Evolutionary conservation across 2,888 invertebrate species (phyloP), one percentile per base, ranked within the genome.

Genomic region (Prosopocoilus inquinatus): DNA sequence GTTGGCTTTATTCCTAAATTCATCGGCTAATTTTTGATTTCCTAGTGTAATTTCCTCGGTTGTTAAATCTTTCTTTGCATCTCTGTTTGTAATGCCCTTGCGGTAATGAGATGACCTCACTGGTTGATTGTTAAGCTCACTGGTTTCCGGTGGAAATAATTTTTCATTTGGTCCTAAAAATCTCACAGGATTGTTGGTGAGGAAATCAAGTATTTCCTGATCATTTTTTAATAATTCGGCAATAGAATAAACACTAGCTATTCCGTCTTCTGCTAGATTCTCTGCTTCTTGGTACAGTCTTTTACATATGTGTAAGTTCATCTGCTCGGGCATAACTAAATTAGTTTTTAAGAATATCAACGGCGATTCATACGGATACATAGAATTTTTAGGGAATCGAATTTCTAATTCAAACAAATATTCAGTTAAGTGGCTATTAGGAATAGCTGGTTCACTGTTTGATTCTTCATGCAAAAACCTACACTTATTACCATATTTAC

Each of bases 291-390:
- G 80, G 60, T 87, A 78, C 44, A 91, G 76, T 64, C 83, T 80
- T 54, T 84, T 81, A 2, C 84, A 85, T 60, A 91, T 81, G 69
- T 85, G 84, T 47, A 91, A 75, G 61, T 84, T 84, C 16, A 85
- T 79, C 55, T 84, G 74, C 44, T 83, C 81, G 2, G 90, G 89
- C 61, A 88, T 80, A 50, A 84, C 79, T 57, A 82, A 82, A 60
- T 81, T 81, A 0, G 85, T 81, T 76, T 84, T 87, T 38, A 90
- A 76, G 68, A 87, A 89, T 59, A 91, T 79, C 56, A 86, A 77
- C 0, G 91, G 90, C 0, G 88, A 81, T 74, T 90, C 88, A 67
- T 82, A 86, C 0, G 91, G 91, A 74, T 91, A 92, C 47, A 81
- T 81, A 50, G 84, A 84, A 68, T 84, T 82, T 62, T 82, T 80